These are phyloP conservation scores for Rutpela maculata DNA, from an alignment of 2,888 invertebrate genomes.

Conservation along the genomic window DNA sequence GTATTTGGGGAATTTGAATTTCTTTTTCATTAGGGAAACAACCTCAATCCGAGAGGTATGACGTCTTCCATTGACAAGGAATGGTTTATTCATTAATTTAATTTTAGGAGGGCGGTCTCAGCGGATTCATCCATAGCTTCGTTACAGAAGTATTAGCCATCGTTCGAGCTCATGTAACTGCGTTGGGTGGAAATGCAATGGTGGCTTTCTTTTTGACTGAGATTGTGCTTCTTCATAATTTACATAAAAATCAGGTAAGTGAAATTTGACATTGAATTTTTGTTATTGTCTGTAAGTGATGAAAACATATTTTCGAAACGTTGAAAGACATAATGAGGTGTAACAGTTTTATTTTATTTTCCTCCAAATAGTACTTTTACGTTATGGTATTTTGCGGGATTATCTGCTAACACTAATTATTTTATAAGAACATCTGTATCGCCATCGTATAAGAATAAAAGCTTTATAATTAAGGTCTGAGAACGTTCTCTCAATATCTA, in stretches of 20 bases:
- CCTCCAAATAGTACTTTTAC: too few relatives aligned
- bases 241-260: conserved; percentile 96
- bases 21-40: conserved; percentile 96
- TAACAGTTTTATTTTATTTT: too few relatives aligned
- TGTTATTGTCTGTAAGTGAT: background rate
- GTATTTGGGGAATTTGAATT: conserved; percentile 92
- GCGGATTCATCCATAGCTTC: conserved; percentile 96
- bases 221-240: conserved; percentile 92
- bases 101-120: conserved; percentile 88
- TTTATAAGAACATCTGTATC: too few relatives aligned
- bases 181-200: conserved; percentile 96
- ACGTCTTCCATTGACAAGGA: background rate
- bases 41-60: conserved; percentile 89
- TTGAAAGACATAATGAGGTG: too few relatives aligned
- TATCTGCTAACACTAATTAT: too few relatives aligned
- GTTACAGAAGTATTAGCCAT: conserved; percentile 95
- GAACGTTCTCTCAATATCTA: too few relatives aligned
- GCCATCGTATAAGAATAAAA: too few relatives aligned
- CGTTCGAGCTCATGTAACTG: conserved; percentile 93
- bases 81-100: conserved; percentile 47
- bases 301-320: too few relatives aligned
- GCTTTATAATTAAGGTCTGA: too few relatives aligned
- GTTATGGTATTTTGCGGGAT: too few relatives aligned
- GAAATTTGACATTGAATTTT: background rate
- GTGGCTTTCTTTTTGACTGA: conserved; percentile 95